Base-by-base conservation (phyloP, 1,140 invertebrate species). In the Carcinoscorpius rotundicauda region DNA sequence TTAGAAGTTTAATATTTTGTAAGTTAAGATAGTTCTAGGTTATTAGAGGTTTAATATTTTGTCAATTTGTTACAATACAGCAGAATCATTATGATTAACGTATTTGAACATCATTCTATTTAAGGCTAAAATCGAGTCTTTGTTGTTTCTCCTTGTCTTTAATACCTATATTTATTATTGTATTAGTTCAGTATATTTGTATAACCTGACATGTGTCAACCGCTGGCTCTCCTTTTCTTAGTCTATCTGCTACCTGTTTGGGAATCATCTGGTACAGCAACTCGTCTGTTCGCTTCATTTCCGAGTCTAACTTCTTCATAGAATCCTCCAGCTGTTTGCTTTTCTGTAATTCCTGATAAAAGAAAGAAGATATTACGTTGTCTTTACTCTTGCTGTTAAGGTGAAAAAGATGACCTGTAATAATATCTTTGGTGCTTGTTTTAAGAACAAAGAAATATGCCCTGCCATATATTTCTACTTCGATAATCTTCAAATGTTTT, bases 261-360 rank as follows among this genome's bases (percentile, higher is more conserved):
- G 95, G 96, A 80, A 98, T 97, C 94, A 98, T 97, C 79, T 98
- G 95, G 77, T 98, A 98, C 0, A 98, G 77, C 1, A 98, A 78
- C 68, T 96, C 91, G 74, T 98, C 94, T 0, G 95, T 98, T 64
- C 92, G 81, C 72, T 87, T 87, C 92, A 97, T 97, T 76, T 98
- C 94, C 66, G 91, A 87, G 73, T 98, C 93, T 68, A 98, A 76
- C 77, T 95, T 94, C 68, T 86, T 82, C 93, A 98, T 97, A 0
- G 91, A 96, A 72, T 97, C 93, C 73, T 97, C 93, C 51, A 98
- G 76, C 72, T 96, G 96, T 74, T 94, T 93, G 70, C 91, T 96
- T 75, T 98, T 98, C 72, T 94, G 85, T 73, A 97, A 91, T 74
- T 98, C 94, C 78, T 81, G 61, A 29, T 29, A 29, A 29, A 29